Base-by-base conservation (phyloP, 2,888 invertebrate genomes). In the Archips xylosteana region DNA sequence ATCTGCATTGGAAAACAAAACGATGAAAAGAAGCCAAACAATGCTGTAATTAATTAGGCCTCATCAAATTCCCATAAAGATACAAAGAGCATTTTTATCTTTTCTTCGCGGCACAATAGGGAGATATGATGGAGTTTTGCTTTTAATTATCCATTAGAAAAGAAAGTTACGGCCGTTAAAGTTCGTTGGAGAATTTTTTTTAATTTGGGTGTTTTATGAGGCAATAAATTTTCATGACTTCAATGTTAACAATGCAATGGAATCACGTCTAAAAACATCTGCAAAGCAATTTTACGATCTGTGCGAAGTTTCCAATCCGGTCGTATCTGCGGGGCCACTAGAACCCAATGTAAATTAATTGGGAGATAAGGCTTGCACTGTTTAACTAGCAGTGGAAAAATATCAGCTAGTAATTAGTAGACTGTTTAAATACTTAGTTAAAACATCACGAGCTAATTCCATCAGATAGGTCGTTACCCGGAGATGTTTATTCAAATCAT, bases 91-190 rank as follows among this genome's bases (percentile, higher is more conserved):
- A 61, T 78, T 80, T 78, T 75, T 54, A 54, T 73, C 78, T 80
- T 78, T 79, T 80, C 75, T 76, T 63, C 69, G 47, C 66, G 77
- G 81, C 74, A 89, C 88, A 89, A 89, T 88, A 79, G 83, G 67
- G 77, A 80, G 80, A 82, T 81, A 84, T 85, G 85, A 82, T 83
- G 85, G 80, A 80, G 78, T 82, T 80, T 82, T 82, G 79, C 83
- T 73, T 51, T 65, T 70, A 57, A 57, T 39, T 61, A 54, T 51
- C 32, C 77, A 82, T 85, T 71, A 60, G 64, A 74, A 70, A 74
- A 65, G 65, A 74, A 74, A 74, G 70, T 69, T 57, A 74, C 59
- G 57, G 62, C 9, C 34, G n/a, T 9, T 9, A 54, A 54, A 23
- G 54, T 54, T 54, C 47, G 57, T 5, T 3, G 49, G 47, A 51